Evolutionary conservation across 2,888 invertebrate species (phyloP), one percentile per base, ranked within the genome.

Genomic region (Amphimallon solstitiale): DNA sequence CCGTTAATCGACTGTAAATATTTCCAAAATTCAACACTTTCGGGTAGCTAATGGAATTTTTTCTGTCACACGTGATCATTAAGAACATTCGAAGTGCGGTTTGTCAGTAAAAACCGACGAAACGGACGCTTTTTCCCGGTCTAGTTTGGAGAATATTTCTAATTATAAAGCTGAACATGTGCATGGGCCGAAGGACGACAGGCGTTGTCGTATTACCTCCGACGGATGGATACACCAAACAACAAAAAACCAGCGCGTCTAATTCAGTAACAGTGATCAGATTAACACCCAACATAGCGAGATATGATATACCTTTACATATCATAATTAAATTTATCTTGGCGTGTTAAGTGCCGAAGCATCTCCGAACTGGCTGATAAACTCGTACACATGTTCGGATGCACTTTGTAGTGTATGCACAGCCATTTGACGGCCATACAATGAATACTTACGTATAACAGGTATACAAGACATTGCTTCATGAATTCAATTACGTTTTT

Each of bases 181-280:
- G 64, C 64, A 54, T 54, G n/a, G n/a, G n/a, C 29, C 35, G 37
- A 46, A 46, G 37, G 46, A 64, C 64, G 35, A 60, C 51, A 49
- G 65, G 38, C 65, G 65, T 60, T 5, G 29, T 29, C 29, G 29
- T 12, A 60, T n/a, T 37, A 51, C 40, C 43, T 64, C 65, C 54
- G 46, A 45, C 45, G 49, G 46, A 48, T 63, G n/a, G n/a, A n/a
- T n/a, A n/a, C n/a, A 64, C 40, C 43, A 52, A n/a, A 38, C 40
- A 70, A 69, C 29, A 29, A 29, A n/a, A 65, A 52, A 65, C 68
- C 14, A 60, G 64, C 65, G 68, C 68, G 56, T 61, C 71, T 67
- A 72, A 72, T 72, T 70, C 64, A 29, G 71, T 66, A 70, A 68
- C 72, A 69, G 71, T 72, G 71, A 71, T 64, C 71, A 59, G 70